Evolutionary conservation across 2,113 vertebrate genomes (phyloP).

Genomic region (Athene noctua): DNA sequence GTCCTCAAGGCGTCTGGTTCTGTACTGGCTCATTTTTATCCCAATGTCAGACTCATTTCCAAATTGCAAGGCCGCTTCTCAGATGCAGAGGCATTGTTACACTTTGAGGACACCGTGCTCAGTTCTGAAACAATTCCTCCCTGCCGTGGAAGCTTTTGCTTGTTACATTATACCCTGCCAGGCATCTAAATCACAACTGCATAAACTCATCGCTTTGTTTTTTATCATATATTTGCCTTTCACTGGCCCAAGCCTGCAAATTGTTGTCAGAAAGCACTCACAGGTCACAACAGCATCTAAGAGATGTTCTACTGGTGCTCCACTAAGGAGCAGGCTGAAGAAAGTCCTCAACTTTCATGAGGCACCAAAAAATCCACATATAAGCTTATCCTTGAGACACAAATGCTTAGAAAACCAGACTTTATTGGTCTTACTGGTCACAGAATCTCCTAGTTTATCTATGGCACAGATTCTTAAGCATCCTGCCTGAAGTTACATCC

Average conservation of each 20-base stretch:
- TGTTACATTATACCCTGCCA: background rate
- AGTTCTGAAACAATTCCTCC: background rate
- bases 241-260: background rate
- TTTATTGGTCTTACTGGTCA: background rate
- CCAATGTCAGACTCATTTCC: accelerated
- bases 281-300: background rate
- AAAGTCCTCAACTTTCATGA: background rate
- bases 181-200: background rate
- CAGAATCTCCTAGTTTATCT: background rate
- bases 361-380: background rate
- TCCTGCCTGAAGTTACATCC: background rate
- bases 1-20: background rate
- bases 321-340: background rate
- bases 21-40: background rate
- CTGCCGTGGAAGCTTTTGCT: background rate
- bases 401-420: background rate
- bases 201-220: background rate
- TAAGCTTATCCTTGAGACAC: background rate
- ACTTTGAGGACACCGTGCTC: background rate
- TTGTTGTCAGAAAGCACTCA: background rate
- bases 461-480: background rate
- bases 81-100: background rate
- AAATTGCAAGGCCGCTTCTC: background rate
- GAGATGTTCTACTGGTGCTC: background rate
- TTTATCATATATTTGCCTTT: background rate